Percentiles rank a stretch among this genome's conserved stretches.
phyloP scores from a whole-genome alignment of 2,113 vertebrate species.

The Deroptyus accipitrinus region DNA sequence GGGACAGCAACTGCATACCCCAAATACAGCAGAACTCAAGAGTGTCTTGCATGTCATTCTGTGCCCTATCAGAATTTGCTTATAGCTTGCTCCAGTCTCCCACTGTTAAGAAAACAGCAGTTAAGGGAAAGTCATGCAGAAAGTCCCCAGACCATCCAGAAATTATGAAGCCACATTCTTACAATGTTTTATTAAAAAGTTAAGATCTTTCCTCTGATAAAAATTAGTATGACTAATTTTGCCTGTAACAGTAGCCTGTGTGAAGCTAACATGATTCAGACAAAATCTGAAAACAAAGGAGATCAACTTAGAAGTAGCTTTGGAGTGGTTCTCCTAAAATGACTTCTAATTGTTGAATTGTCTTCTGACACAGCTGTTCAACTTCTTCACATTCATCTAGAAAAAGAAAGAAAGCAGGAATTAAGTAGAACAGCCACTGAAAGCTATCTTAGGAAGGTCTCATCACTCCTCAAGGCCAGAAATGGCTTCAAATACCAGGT shows the following conservation, averaged over 20 bases:
- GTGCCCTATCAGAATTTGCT: neutral
- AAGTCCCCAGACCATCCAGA: neutral
- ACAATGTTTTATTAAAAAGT: constrained; percentile 55
- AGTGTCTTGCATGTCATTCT: neutral
- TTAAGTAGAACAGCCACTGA: neutral
- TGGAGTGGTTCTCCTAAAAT: constrained; percentile 92
- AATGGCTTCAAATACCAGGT: neutral
- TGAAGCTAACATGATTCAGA: neutral
- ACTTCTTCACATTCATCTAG: constrained; percentile 95
- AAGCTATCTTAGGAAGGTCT: neutral
- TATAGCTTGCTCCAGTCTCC: neutral
- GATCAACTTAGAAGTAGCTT: constrained; percentile 86
- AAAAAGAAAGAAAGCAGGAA: neutral
- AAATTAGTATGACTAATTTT: neutral
- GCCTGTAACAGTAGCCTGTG: neutral
- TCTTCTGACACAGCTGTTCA: constrained; percentile 92
- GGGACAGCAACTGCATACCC: neutral
- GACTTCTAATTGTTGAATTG: constrained; percentile 88
- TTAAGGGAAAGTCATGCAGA: neutral
- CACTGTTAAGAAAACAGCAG: neutral
- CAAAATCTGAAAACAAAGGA: neutral
- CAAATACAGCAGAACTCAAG: neutral
- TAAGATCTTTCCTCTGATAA: constrained; percentile 5
- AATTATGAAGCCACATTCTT: neutral
- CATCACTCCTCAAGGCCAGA: neutral